Conservation (phyloP, 2,113 vertebrate species). For the Natator depressus region DNA sequence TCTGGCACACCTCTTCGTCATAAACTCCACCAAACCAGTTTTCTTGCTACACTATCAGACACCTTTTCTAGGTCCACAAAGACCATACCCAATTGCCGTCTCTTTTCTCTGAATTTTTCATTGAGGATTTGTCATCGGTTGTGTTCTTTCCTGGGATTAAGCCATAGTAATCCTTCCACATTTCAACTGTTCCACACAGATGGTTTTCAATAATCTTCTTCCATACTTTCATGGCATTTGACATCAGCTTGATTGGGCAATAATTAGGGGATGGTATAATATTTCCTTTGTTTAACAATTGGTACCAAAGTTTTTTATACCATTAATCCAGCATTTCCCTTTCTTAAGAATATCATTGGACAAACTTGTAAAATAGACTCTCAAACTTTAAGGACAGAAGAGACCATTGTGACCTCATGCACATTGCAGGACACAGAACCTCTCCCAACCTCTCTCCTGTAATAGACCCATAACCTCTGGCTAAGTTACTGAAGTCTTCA, state of each 20-base stretch:
- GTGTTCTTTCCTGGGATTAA: not conserved
- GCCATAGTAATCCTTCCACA: not conserved
- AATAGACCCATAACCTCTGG: not conserved
- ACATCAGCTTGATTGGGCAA: not conserved
- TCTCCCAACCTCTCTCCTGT: not conserved
- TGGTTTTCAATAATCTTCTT: not conserved
- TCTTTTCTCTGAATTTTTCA: not conserved
- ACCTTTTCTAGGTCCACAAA: too few relatives aligned
- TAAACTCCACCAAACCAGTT: not conserved
- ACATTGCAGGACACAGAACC: not conserved
- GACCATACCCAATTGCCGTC: not conserved
- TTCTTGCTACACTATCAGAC: not conserved
- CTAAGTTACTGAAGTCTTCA: not conserved
- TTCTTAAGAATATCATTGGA: not conserved
- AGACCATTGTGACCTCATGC: not conserved
- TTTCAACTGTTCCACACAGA: not conserved
- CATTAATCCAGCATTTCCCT: not conserved
- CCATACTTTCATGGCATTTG: not conserved
- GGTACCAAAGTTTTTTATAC: not conserved
- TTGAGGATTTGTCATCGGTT: not conserved
- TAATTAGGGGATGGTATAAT: not conserved
- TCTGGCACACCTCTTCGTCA: not conserved
- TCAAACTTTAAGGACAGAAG: not conserved
- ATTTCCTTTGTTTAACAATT: not conserved
- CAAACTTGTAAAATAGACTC: not conserved